Conservation (phyloP, 2,888 invertebrate species). For the Sesia apiformis region DNA sequence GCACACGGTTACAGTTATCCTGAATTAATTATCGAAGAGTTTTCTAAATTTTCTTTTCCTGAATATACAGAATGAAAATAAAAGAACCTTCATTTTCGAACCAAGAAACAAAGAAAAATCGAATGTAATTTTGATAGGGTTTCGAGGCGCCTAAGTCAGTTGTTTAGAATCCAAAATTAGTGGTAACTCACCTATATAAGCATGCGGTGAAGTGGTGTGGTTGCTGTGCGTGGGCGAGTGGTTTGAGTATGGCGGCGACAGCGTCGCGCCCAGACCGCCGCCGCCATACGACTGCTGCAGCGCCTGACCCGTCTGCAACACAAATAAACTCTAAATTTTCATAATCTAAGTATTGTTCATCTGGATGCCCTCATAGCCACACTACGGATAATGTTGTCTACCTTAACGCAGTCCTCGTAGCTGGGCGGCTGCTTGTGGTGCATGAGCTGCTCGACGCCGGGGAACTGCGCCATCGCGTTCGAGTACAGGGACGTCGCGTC, state of each 20-base stretch:
- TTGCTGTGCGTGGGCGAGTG: slow-evolving; percentile 91
- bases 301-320: slow-evolving; percentile 76
- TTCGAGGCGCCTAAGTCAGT: neutral
- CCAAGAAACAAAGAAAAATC: neutral
- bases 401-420: slow-evolving; percentile 93
- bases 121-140: neutral
- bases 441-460: slow-evolving; percentile 70
- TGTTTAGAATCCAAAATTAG: no score
- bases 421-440: slow-evolving; percentile 88
- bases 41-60: no score
- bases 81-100: neutral
- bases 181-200: slow-evolving; percentile 78
- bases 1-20: no score
- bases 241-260: slow-evolving; percentile 90
- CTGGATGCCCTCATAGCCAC: no score
- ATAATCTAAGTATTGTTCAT: neutral
- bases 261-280: slow-evolving; percentile 73
- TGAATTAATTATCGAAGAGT: no score
- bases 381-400: slow-evolving; percentile 18
- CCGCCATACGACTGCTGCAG: slow-evolving; percentile 77
- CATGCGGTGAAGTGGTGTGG: slow-evolving; percentile 84
- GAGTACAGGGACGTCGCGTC: slow-evolving; percentile 89
- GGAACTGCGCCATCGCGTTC: slow-evolving; percentile 83
- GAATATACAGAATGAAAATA: no score
- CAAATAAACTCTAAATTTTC: neutral